These are phyloP conservation scores for Bactericera cockerelli DNA, from an alignment of 1,140 invertebrate species.

Conservation along the genomic window DNA sequence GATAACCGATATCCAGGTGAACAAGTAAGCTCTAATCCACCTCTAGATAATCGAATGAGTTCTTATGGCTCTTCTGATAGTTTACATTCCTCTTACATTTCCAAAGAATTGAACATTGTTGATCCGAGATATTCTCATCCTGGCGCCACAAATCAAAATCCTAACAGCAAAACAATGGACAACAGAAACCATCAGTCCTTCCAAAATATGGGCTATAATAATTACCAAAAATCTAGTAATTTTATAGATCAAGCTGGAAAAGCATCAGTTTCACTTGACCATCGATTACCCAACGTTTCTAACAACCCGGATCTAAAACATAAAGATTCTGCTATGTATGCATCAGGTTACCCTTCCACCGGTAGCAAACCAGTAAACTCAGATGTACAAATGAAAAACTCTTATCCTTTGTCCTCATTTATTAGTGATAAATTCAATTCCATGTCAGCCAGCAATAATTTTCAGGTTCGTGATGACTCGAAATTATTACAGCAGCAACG, in stretches of 20 bases:
- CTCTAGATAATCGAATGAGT: not conserved
- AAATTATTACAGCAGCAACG: no score
- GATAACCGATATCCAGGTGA: not conserved
- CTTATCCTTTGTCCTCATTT: not conserved
- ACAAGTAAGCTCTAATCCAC: not conserved
- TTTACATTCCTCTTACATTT: not conserved
- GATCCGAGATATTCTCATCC: slow-evolving; percentile 2
- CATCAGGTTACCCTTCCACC: not conserved
- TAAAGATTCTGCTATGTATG: no score
- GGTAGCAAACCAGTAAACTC: not conserved
- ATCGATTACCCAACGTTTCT: not conserved
- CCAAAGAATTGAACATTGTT: not conserved
- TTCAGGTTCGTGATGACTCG: not conserved
- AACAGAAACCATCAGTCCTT: not conserved
- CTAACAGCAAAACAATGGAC: no score
- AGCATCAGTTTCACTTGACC: not conserved
- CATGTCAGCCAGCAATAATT: not conserved
- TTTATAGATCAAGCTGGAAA: not conserved
- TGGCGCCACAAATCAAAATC: not conserved
- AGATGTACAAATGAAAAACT: not conserved
- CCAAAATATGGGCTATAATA: not conserved
- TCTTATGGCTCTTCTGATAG: not conserved
- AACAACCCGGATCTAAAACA: no score
- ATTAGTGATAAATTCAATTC: slow-evolving; percentile 8
- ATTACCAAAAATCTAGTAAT: not conserved